Evolutionary conservation across 2,113 vertebrate species (phyloP), one percentile per base, ranked within the genome.

Genomic region (Orthonyx spaldingii): DNA sequence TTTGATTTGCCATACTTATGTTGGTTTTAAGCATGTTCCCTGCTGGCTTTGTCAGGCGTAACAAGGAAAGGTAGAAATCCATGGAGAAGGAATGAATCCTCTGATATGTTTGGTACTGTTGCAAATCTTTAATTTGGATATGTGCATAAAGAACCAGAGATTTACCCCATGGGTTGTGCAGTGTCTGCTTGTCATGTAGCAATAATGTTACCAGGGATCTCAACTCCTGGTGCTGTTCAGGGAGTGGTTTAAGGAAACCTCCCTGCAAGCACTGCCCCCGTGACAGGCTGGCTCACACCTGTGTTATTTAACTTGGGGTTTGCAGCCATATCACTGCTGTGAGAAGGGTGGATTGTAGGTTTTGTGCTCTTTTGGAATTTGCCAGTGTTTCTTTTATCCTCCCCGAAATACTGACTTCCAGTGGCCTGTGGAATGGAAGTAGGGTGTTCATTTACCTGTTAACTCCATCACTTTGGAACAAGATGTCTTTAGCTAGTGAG

Each of bases 241-340:
- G 26, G 41, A 13, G 7, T 3, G 42, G 24, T 37, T 68, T 19
- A 33, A 60, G 47, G 60, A 74, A 64, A 13, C 3, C 9, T 72
- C 49, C 26, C 35, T 59, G 1, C 9, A 8, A 30, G 59, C 35
- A 5, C 41, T 56, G 33, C 15, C 46, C 7, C 2, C 57, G 17
- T 5, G 3, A 2, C 44, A 22, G 50, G 20, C 39, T 63, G 84
- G 26, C 23, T 46, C 32, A 39, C 41, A 5, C 2, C 17, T 37
- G 26, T 18, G 61, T 3, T 16, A 14, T 50, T 50, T 7, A 32
- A 59, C 21, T 50, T 3, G 0, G 4, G 13, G 8, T 56, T 59
- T 72, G 76, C 71, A 80, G 63, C 49, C 39, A 1, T 35, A 4
- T n/a, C 41, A 3, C 55, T 47, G 46, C n/a, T 3, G 3, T 13